Conservation (phyloP, 2,888 invertebrate genomes). For the Napeogenes inachia region DNA sequence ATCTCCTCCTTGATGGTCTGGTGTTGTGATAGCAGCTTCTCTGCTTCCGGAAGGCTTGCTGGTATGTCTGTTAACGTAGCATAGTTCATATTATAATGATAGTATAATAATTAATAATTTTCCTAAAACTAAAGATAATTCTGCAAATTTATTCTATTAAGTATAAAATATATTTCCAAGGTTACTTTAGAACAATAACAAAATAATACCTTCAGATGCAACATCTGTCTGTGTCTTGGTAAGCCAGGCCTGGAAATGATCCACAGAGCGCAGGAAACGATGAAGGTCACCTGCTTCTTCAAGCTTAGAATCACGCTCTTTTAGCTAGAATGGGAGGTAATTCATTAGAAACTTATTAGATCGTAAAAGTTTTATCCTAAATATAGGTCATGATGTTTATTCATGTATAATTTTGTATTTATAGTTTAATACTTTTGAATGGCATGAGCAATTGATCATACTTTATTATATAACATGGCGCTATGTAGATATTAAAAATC, state of each 20-base stretch:
- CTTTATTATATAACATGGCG: too few species aligned
- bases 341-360: too few species aligned
- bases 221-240: slow-evolving; percentile 99
- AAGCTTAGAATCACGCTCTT: slow-evolving; percentile 97
- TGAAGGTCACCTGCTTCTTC: slow-evolving; percentile 99
- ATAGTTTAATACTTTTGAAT: too few species aligned
- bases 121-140: neutral
- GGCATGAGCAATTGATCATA: neutral
- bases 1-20: slow-evolving; percentile 99
- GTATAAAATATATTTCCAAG: too few species aligned
- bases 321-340: slow-evolving; percentile 78
- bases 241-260: slow-evolving; percentile 99
- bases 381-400: neutral
- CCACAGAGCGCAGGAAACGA: slow-evolving; percentile 97
- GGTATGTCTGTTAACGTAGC: slow-evolving; percentile 83
- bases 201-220: slow-evolving; percentile 84
- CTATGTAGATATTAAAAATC: too few species aligned
- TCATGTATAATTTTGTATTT: too few species aligned
- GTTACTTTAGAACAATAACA: too few species aligned
- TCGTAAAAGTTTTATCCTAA: neutral
- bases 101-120: neutral
- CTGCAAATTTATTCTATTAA: too few species aligned
- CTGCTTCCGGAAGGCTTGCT: slow-evolving; percentile 95
- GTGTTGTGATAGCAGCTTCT: slow-evolving; percentile 97
- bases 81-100: neutral